A percentile compares a stretch with the other conserved stretches of the same genome.
Conservation (phyloP, 2,113 vertebrate genomes). For the Poicephalus meyeri region DNA sequence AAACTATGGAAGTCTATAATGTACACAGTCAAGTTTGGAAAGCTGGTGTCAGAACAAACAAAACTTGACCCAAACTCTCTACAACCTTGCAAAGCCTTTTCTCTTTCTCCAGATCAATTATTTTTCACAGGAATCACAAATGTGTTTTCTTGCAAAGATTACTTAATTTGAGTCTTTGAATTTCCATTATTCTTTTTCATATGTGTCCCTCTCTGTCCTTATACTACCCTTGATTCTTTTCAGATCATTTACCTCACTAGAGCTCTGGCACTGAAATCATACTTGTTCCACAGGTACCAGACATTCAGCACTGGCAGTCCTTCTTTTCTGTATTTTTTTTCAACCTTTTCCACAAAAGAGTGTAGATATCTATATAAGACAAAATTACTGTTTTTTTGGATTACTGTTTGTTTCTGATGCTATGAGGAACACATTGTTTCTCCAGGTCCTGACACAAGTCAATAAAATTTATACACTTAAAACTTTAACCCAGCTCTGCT, state of each 20-base stretch:
- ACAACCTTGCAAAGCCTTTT: background rate
- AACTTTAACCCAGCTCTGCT: background rate
- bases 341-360: background rate
- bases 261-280: background rate
- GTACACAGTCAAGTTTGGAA: accelerated
- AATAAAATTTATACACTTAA: background rate
- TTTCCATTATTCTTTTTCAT: background rate
- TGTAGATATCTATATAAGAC: background rate
- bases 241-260: background rate
- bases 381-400: background rate
- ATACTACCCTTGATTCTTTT: background rate
- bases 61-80: background rate
- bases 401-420: background rate
- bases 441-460: background rate
- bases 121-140: background rate
- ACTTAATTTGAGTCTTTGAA: background rate
- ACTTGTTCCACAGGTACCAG: background rate
- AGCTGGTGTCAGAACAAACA: background rate
- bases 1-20: background rate
- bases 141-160: background rate
- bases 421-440: background rate
- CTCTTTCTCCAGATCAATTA: background rate
- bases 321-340: background rate
- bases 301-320: background rate
- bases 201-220: background rate